These are phyloP conservation scores for Delphinapterus leucas DNA, from an alignment of 2,113 vertebrate species.

Conservation along the genomic window DNA sequence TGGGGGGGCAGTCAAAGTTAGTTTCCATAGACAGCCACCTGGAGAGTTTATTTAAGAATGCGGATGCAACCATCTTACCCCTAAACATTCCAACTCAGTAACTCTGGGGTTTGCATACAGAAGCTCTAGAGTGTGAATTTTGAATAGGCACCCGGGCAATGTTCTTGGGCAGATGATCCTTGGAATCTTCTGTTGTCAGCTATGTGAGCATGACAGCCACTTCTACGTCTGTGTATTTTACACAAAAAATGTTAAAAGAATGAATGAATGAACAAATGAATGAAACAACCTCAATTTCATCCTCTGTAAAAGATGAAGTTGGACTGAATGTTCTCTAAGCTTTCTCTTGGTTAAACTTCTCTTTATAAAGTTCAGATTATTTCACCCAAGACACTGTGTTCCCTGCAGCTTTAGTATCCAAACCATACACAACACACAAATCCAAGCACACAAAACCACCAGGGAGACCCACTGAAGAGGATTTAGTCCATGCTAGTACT, in stretches of 20 bases:
- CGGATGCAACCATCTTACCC: neutral
- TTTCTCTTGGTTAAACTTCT: neutral
- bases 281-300: neutral
- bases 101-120: neutral
- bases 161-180: neutral
- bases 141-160: neutral
- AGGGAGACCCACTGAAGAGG: neutral
- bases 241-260: neutral
- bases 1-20: neutral
- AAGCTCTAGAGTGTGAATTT: neutral
- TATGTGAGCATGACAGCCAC: neutral
- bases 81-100: neutral
- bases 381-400: neutral
- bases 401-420: neutral
- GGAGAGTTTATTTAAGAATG: neutral
- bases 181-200: neutral
- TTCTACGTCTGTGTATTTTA: neutral
- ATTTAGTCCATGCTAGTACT: neutral
- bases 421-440: neutral
- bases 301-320: neutral
- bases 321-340: neutral
- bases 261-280: neutral
- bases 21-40: neutral
- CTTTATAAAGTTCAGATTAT: slow-evolving; percentile 11
- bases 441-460: neutral